These are phyloP conservation scores for Dromas ardeola DNA, from an alignment of 2,113 vertebrate species.

Conservation along the genomic window DNA sequence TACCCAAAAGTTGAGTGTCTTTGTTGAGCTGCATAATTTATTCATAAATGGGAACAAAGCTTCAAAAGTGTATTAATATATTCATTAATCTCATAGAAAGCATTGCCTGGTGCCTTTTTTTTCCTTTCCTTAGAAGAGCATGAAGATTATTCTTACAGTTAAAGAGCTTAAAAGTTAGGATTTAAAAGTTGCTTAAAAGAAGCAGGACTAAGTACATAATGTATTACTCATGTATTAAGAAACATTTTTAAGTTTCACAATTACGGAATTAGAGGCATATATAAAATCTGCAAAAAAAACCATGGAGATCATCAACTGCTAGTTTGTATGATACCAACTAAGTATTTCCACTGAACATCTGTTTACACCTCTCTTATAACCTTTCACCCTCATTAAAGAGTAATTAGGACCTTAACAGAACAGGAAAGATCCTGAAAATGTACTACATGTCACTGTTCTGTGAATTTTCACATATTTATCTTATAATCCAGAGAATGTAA, in stretches of 20 bases:
- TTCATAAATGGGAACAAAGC: constrained; percentile 31
- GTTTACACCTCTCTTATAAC: background rate
- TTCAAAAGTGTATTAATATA: constrained; percentile 16
- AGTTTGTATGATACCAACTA: background rate
- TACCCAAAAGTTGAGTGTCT: background rate
- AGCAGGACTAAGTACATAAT: background rate
- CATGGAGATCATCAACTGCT: background rate
- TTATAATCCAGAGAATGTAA: background rate
- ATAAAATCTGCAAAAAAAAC: background rate
- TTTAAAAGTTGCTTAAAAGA: background rate
- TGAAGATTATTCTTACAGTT: background rate
- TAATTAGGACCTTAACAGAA: background rate
- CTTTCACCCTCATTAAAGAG: background rate
- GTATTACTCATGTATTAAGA: background rate
- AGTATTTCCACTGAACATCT: background rate
- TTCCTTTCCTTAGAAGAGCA: background rate
- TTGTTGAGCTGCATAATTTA: constrained; percentile 46
- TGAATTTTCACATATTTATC: background rate
- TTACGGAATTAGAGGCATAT: background rate
- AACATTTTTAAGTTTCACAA: background rate
- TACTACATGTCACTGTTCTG: background rate
- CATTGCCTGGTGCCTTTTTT: background rate
- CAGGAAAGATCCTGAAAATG: background rate
- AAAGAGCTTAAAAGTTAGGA: background rate
- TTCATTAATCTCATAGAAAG: constrained; percentile 10